These are phyloP conservation scores for Psittacula cyanocephala DNA, from an alignment of 2,113 vertebrate species.

Conservation along the genomic window DNA sequence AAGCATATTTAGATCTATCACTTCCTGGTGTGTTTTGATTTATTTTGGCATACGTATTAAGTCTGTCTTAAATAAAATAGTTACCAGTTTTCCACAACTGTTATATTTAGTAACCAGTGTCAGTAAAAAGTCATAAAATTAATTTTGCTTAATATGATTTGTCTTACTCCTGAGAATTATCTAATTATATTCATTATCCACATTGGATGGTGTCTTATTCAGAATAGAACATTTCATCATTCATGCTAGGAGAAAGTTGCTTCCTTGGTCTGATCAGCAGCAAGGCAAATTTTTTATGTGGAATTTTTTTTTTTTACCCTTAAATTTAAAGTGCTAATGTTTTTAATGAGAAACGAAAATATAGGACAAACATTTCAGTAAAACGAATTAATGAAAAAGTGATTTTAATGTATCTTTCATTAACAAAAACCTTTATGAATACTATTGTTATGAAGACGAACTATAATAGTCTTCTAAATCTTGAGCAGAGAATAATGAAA, in stretches of 20 bases:
- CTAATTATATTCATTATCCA: slow-evolving; percentile 40
- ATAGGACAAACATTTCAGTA: not conserved
- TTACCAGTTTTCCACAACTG: not conserved
- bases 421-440: not conserved
- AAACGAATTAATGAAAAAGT: not conserved
- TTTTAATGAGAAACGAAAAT: not conserved
- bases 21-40: not conserved
- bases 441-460: not conserved
- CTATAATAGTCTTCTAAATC: not conserved
- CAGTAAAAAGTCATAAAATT: not conserved
- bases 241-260: not conserved
- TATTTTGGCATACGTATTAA: not conserved
- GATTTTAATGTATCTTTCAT: not conserved
- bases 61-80: not conserved
- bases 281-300: not conserved
- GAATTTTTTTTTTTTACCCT: not conserved
- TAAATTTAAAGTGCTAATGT: not conserved
- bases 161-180: slow-evolving; percentile 26
- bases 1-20: not conserved
- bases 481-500: not conserved
- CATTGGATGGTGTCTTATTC: not conserved
- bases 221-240: slow-evolving; percentile 2
- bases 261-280: not conserved
- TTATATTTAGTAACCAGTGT: not conserved
- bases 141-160: slow-evolving; percentile 50